A percentile compares a stretch with the other conserved stretches of the same genome.
phyloP scores from a whole-genome alignment of 2,113 vertebrate genomes.

The Suncus etruscus region DNA sequence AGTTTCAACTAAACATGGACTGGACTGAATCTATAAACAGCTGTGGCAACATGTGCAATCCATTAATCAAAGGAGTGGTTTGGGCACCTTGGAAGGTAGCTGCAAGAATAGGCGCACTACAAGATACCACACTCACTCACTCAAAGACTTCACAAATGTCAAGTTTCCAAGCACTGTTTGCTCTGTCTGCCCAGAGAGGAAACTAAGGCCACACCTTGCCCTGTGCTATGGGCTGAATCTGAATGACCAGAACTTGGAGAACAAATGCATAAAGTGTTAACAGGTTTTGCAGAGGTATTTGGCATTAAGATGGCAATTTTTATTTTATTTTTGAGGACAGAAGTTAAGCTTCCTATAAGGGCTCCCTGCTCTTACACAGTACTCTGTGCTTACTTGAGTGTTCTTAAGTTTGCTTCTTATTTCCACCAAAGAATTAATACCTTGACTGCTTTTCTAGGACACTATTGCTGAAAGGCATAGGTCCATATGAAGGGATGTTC shows the following conservation, averaged over 20 bases:
- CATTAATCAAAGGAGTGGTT: background rate
- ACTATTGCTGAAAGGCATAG: too few species aligned
- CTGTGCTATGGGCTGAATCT: conserved; percentile 76
- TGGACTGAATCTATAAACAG: conserved; percentile 79
- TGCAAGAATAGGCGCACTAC: conserved; percentile 57
- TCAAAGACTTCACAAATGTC: conserved; percentile 80
- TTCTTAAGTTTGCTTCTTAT: too few species aligned
- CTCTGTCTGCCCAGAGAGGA: conserved; percentile 70
- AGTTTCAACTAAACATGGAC: conserved; percentile 66
- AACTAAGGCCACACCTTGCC: conserved; percentile 80
- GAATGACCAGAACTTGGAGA: conserved; percentile 80
- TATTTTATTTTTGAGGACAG: background rate
- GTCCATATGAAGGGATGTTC: too few species aligned
- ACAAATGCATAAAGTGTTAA: conserved; percentile 76
- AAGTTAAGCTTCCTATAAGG: too few species aligned
- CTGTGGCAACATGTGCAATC: conserved; percentile 67
- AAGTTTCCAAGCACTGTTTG: conserved; percentile 80
- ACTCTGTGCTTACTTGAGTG: too few species aligned
- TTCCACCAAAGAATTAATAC: too few species aligned
- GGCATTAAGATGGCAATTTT: conserved; percentile 55
- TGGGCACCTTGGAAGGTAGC: conserved; percentile 80
- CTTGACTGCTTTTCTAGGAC: too few species aligned
- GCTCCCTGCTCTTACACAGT: too few species aligned
- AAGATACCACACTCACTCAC: conserved; percentile 72
- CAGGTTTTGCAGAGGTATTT: conserved; percentile 84